Evolutionary conservation across 2,113 vertebrate species (phyloP).

Genomic region (Zosterops japonicus): DNA sequence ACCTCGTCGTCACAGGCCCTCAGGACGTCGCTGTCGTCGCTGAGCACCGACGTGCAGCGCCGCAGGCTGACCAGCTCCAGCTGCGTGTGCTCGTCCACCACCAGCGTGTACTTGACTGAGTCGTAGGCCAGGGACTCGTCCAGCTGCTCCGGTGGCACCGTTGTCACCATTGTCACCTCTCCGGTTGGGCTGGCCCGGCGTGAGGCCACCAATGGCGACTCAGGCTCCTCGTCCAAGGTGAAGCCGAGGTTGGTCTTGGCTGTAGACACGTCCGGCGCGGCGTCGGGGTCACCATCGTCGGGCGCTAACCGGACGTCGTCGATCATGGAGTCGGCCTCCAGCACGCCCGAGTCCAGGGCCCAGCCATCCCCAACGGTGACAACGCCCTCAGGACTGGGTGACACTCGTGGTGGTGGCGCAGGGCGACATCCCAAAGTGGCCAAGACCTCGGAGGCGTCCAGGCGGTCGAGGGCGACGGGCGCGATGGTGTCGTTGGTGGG

Average conservation of each 20-base stretch:
- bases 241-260: conserved; percentile 87
- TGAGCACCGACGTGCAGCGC: conserved; percentile 91
- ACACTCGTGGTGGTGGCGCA: neutral
- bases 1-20: conserved; percentile 78
- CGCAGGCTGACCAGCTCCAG: conserved; percentile 94
- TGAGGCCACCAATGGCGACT: conserved; percentile 57
- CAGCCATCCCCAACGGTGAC: neutral
- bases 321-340: conserved; percentile 43
- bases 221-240: conserved; percentile 77
- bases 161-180: neutral
- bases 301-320: conserved; percentile 59
- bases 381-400: neutral
- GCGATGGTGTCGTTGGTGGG: too few species aligned
- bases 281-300: neutral
- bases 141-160: conserved; percentile 37
- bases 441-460: neutral
- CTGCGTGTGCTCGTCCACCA: conserved; percentile 96
- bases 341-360: conserved; percentile 15
- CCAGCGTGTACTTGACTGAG: conserved; percentile 94
- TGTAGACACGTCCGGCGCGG: conserved; percentile 78
- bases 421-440: neutral
- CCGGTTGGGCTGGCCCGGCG: conserved; percentile 64
- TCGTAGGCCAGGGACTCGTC: conserved; percentile 92
- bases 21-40: conserved; percentile 86
- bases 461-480: neutral